Base-by-base conservation (phyloP, 1,140 invertebrate species). In the Drosophila asahinai region DNA sequence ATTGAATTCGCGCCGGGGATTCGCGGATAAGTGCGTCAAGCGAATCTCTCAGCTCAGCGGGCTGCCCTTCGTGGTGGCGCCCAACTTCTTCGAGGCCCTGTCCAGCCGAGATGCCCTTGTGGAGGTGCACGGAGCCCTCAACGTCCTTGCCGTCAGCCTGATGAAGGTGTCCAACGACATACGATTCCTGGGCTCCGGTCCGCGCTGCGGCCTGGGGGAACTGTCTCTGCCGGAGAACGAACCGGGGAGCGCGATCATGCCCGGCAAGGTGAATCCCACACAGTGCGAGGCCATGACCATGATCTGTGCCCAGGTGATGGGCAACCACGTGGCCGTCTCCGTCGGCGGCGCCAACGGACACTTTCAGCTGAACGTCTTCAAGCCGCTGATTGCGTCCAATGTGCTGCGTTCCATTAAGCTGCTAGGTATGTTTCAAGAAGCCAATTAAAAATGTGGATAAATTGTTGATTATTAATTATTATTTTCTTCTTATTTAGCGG, bases 131-230 rank as follows among this genome's bases (percentile, higher is more conserved):
- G 99, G 99, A n/a, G 97, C 97, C 3, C 93, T 99, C 11, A 99
- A 99, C 94, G 97, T 97, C 0, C 92, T 99, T 33, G 98, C 99
- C 4, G 96, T 96, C 43, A 99, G 98, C 70, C 93, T 99, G 5
- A 99, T 99, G 98, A 99, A 99, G 95, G 98, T 99, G 83, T 98
- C 97, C 48, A 99, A 99, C 94, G 99, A 99, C 94, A 98, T 99
- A 67, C 94, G 95, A 22, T 97, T 99, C 78, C 94, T 99, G 59
- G 98, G 96, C 0, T 99, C 98, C 30, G 99, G 99, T 5, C 99
- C 99, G 0, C 95, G 99, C 45, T 99, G 98, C 93, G 99, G 99
- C 6, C 94, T 99, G 1, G 99, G 97, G 25, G 99, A 99, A 94
- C 93, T 99, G 0, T 94, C 94, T 25, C 94, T 99, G 33, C 99